Base-by-base conservation (phyloP, 2,113 vertebrate species). In the Ariopsis seemanni region DNA sequence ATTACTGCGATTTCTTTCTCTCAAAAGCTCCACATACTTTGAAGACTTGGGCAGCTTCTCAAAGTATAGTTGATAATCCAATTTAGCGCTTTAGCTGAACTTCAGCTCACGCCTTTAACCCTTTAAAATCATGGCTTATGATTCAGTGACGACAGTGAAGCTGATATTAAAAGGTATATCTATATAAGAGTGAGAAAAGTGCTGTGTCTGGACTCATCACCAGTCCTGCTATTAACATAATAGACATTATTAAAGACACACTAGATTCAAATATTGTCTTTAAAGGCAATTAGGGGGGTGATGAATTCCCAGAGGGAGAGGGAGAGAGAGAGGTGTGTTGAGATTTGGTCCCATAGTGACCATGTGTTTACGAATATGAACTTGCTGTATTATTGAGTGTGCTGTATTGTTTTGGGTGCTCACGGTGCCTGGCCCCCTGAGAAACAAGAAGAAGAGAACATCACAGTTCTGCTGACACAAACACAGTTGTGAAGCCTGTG, bases 401-500 rank as follows among this genome's bases (percentile, higher is more conserved):
- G 8, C 0, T 30, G 58, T 83, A 87, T 52, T 85, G 87, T 69
- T 90, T 86, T 27, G 53, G 77, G 79, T 65, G 65, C 69, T 84
- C 48, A 14, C 30, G 20, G 71, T 87, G 55, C 79, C 86, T 85
- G 74, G 78, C 22, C 86, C 82, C 50, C 25, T 79, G 80, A 85
- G 82, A 58, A 82, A 42, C 42, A 42, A 80, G 48, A 77, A 84
- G 42, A 53, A 78, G 82, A 86, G 62, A 79, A 57, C 65, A 79
- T 69, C 30, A 42, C 69, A 82, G 65, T 74, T 63, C 77, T 82
- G 48, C 20, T 72, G 77, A 80, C 63, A 90, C 85, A 89, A 89
- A 89, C 80, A 86, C 84, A 50, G 87, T 84, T 89, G 88, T 91
- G 80, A 71, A 85, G 86, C 80, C 52, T 14, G 48, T 58, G 27